These are phyloP conservation scores for Catocala sponsa DNA, from an alignment of 2,888 invertebrate genomes.

Conservation along the genomic window DNA sequence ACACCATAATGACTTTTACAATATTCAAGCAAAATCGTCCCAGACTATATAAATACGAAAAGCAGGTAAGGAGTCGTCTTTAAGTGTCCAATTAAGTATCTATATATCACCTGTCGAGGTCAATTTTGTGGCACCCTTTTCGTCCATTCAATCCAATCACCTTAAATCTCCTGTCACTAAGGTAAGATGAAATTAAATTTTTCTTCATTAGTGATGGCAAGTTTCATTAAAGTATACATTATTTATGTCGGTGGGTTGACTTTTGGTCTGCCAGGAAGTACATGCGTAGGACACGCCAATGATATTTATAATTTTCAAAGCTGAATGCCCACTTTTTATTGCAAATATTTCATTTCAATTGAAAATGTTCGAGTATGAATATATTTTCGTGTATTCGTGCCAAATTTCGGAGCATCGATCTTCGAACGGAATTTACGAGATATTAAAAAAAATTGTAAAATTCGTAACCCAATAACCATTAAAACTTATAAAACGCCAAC, in stretches of 20 bases:
- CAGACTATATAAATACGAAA: background rate
- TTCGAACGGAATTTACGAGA: conserved; percentile 14
- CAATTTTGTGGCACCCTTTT: conserved; percentile 30
- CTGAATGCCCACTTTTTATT: background rate
- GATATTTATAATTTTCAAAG: no score
- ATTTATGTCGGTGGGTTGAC: no score
- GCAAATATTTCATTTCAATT: background rate
- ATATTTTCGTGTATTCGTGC: background rate
- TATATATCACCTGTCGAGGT: conserved; percentile 30
- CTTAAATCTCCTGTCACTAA: conserved; percentile 4
- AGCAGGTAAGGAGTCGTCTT: background rate
- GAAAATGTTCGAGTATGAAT: background rate
- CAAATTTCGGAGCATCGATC: conserved; percentile 11
- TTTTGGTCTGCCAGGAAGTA: no score
- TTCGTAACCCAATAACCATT: conserved; percentile 37
- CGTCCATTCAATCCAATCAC: conserved; percentile 17
- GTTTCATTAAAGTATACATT: no score
- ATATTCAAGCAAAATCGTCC: background rate
- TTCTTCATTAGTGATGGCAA: background rate
- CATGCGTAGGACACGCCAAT: no score
- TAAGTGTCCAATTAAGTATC: conserved; percentile 30
- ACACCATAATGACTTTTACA: no score
- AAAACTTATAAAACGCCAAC: conserved; percentile 30
- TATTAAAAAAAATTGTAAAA: conserved; percentile 17
- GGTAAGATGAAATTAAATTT: background rate